Evolutionary conservation across 2,888 invertebrate genomes (phyloP).

Genomic region (Diabrotica balteata): DNA sequence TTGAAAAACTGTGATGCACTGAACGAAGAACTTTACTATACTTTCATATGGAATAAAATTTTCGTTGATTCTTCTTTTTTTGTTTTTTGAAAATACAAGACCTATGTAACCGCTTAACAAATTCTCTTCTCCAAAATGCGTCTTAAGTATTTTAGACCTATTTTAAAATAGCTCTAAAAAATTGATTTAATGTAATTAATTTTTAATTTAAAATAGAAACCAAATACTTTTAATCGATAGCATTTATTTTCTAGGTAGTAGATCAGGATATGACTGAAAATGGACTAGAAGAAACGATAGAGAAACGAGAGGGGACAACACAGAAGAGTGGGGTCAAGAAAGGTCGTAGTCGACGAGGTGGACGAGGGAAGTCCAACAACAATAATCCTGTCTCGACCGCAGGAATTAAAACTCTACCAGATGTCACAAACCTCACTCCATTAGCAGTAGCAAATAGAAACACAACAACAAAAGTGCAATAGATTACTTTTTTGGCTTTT

Average conservation of each 20-base stretch:
- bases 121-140: too few species aligned
- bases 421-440: slow-evolving; percentile 56
- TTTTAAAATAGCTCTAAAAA: too few species aligned
- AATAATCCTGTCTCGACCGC: slow-evolving; percentile 46
- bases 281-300: slow-evolving; percentile 65
- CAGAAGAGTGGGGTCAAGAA: slow-evolving; percentile 59
- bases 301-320: slow-evolving; percentile 66
- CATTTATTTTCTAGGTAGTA: neutral
- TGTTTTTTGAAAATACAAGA: too few species aligned
- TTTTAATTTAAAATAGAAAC: too few species aligned
- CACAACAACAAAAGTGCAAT: slow-evolving; percentile 49
- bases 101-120: too few species aligned
- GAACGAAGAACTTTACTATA: too few species aligned
- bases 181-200: too few species aligned
- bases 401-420: slow-evolving; percentile 49
- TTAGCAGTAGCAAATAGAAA: slow-evolving; percentile 42
- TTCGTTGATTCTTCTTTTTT: too few species aligned
- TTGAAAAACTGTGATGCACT: too few species aligned
- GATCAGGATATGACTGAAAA: slow-evolving; percentile 56
- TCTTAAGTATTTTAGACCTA: too few species aligned
- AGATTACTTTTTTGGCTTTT: slow-evolving; percentile 27
- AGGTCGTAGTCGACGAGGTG: slow-evolving; percentile 62
- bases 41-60: too few species aligned
- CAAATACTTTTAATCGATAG: too few species aligned
- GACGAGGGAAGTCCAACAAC: slow-evolving; percentile 59